Evolutionary conservation across 92 coral and sea anemone species (phyloP).

Genomic region (Plumapathes pennacea): DNA sequence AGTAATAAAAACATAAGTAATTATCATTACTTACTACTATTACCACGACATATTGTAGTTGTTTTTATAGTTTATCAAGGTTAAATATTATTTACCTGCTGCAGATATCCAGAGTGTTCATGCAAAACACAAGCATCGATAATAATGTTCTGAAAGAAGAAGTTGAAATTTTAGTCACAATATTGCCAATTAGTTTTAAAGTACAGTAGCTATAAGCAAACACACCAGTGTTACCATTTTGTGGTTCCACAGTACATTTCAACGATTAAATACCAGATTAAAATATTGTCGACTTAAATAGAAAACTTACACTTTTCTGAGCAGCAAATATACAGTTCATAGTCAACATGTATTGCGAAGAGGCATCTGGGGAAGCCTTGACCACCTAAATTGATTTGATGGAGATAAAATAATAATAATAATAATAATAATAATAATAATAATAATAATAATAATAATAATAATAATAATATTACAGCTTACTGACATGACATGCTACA

Average conservation of each 20-base stretch:
- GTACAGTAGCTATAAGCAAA: too few species aligned
- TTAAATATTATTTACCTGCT: constrained; percentile 60
- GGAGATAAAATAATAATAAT: too few species aligned
- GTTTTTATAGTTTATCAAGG: not conserved
- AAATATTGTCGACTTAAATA: not conserved
- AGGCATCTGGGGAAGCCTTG: constrained; percentile 88
- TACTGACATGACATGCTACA: not conserved
- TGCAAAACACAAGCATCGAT: constrained; percentile 89
- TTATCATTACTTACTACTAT: not conserved
- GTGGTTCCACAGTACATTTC: not conserved
- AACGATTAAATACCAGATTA: not conserved
- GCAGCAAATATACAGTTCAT: constrained; percentile 99
- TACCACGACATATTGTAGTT: not conserved
- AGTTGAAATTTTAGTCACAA: too few species aligned
- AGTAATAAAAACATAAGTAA: not conserved
- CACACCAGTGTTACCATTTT: too few species aligned
- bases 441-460: too few species aligned
- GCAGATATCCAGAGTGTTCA: constrained; percentile 93
- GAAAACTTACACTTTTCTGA: constrained; percentile 87
- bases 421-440: too few species aligned
- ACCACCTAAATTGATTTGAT: constrained; percentile 79
- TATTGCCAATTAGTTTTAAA: too few species aligned
- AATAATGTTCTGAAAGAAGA: constrained; percentile 64
- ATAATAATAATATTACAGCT: too few species aligned
- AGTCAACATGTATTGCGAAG: constrained; percentile 89